Evolutionary conservation across 2,797 vertebrate species (phyloP), one percentile per base, ranked within the genome.

Genomic region (Toxotes lorentzi): DNA sequence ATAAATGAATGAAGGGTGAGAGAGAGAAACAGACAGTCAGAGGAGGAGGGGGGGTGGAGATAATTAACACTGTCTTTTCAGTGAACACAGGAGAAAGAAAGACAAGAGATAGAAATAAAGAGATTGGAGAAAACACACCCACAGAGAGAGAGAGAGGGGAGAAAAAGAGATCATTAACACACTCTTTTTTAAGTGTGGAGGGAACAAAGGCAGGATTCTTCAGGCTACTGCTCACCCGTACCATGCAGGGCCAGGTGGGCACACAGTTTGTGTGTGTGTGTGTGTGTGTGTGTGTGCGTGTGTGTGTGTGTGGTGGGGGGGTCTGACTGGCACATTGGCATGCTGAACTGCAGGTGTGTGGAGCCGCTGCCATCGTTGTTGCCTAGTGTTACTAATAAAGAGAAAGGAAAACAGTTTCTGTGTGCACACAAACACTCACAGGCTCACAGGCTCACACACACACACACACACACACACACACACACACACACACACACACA

Each of bases 131-230:
- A 78, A 78, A 84, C 24, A 45, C 48, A 38, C 76, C 63, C 45
- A 34, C 7, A 51, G 74, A 73, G 70, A 48, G 30, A 70, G 57
- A 30, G 27, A 30, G 27, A 2, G 27, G 27, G 27, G 27, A 30
- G 64, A 75, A 60, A 41, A 69, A 64, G 64, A 78, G 79, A 79
- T 89, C 70, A 90, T 90, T 89, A 86, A 92, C 61, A 62, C 56
- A n/a, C 68, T 83, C 72, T 79, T 81, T 50, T 85, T 85, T 79
- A 82, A 92, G 71, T 61, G 47, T 27, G 56, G 60, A 40, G 54
- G 43, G 82, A 81, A 93, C 91, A 93, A 93, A 89, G 87, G 60
- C n/a, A 12, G 87, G 86, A 87, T 91, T 93, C 79, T 90, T 85
- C 48, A 45, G 76, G 71, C 67, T 23, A 9, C 89, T 74, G 85